Base-by-base conservation (phyloP, 2,888 invertebrate genomes). In the Trichopria drosophilae region DNA sequence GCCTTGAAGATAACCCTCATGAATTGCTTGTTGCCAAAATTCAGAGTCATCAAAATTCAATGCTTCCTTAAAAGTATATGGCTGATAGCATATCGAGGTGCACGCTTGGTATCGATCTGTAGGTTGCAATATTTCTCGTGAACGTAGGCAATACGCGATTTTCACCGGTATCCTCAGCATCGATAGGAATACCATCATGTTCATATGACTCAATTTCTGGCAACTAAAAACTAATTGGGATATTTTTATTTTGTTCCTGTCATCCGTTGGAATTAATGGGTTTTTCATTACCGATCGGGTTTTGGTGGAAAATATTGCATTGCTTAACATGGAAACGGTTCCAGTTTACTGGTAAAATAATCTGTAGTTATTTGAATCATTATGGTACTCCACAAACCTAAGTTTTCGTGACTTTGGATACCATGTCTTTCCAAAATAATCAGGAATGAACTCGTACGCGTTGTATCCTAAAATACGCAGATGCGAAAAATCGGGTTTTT, bases 401-500 rank as follows among this genome's bases (percentile, higher is more conserved):
- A 53, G 9, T 32, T 59, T 48, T 20, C 40, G 41, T 26, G 42
- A 39, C 26, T 50, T 41, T 34, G 28, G 12, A 9, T 60, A 50
- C 15, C 32, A 32, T 22, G 22, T 41, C 16, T 58, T 60, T 29
- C 43, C 53, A 3, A 51, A 28, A 34, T 54, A 43, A 19, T 47
- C 19, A 15, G 58, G 57, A 7, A 56, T 41, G 16, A 22, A 40
- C 42, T 50, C 51, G 23, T 54, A 60, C 1, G 57, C 53, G 4
- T 45, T 24, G 16, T 48, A 58, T 20, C 67, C 68, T 48, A 68
- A 61, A 16, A 53, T 46, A 24, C 32, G 37, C 4, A 63, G 6
- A 41, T 67, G 63, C 10, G 51, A 37, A 1, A 65, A 34, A 12
- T 37, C 40, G n/a, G 65, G 60, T 32, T 59, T 61, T 39, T 51